Percentiles rank a stretch among this genome's conserved stretches.
Evolutionary conservation across 2,797 vertebrate species (phyloP).

Genomic region (Ambastaia sidthimunki): DNA sequence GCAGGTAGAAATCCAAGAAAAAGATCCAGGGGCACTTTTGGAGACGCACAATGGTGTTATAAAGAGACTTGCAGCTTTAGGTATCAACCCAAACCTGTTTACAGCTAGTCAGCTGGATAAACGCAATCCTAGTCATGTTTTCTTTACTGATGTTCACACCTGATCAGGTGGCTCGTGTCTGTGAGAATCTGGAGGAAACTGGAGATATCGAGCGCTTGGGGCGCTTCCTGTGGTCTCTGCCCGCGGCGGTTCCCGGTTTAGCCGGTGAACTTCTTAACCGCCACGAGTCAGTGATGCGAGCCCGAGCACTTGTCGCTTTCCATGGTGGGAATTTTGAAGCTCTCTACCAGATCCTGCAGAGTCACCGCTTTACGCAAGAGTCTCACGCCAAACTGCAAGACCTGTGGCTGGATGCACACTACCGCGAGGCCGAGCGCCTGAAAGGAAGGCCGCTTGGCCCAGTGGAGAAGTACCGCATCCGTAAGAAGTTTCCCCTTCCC

Average conservation of each 20-base stretch:
- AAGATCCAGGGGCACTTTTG: not conserved
- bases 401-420: conserved; percentile 84
- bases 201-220: conserved; percentile 84
- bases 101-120: not conserved
- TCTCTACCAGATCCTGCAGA: conserved; percentile 83
- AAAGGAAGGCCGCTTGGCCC: conserved; percentile 80
- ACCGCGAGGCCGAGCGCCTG: conserved; percentile 82
- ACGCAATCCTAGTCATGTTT: conserved; percentile 72
- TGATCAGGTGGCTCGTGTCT: conserved; percentile 83
- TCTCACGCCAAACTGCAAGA: conserved; percentile 83
- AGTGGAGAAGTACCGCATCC: conserved; percentile 84
- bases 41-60: conserved; percentile 16
- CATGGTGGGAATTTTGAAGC: conserved; percentile 83
- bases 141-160: conserved; percentile 82
- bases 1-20: not conserved
- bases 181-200: conserved; percentile 84
- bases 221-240: conserved; percentile 84
- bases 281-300: conserved; percentile 83
- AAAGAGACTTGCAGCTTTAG: conserved; percentile 6
- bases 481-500: conserved; percentile 85
- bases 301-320: conserved; percentile 81
- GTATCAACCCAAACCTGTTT: not conserved
- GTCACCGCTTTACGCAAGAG: conserved; percentile 80
- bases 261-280: conserved; percentile 77
- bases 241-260: conserved; percentile 76